Base-by-base conservation (phyloP, 2,888 invertebrate genomes). In the Crocallis elinguaria region DNA sequence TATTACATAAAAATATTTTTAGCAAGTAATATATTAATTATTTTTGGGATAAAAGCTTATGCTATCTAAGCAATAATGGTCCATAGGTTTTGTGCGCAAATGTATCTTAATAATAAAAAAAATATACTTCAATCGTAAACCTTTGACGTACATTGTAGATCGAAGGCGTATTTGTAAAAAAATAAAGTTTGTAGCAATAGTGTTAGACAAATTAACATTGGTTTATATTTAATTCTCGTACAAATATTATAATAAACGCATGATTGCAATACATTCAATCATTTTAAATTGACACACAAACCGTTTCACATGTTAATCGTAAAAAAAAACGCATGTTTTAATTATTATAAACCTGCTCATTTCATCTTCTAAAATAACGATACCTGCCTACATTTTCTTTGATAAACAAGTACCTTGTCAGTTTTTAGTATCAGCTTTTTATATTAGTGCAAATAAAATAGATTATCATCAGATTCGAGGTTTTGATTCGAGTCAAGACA, bases 41-140 rank as follows among this genome's bases (percentile, higher is more conserved):
- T 55, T 54, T 57, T 59, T 60, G 49, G 61, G 62, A 57, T 61
- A 60, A 62, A 60, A 60, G 54, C 57, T 52, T 56, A 45, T 30
- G 27, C 23, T 49, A 60, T 38, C 44, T 57, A 57, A 45, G 46
- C 33, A 35, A 33, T 35, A 45, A 52, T 60, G 54, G 58, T 60
- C 60, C 62, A 53, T 54, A 51, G 50, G 49, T 43, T 55, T 42
- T 54, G 57, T 57, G 59, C 49, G 38, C 41, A 50, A 56, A 35
- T 53, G 49, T 51, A 51, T 49, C 49, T 49, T 49, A 49, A 36
- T 27, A 36, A 29, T 36, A 16, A 33, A 33, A 16, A 21, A 45
- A 6, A 33, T 38, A 12, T 29, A 45, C 21, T 51, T 25, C 23
- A 36, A 43, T 35, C 46, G n/a, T 19, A 13, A 43, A 38, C 29